These are phyloP conservation scores for Dendrocincla tyrannina DNA, from an alignment of 2,797 vertebrate species.

Conservation along the genomic window DNA sequence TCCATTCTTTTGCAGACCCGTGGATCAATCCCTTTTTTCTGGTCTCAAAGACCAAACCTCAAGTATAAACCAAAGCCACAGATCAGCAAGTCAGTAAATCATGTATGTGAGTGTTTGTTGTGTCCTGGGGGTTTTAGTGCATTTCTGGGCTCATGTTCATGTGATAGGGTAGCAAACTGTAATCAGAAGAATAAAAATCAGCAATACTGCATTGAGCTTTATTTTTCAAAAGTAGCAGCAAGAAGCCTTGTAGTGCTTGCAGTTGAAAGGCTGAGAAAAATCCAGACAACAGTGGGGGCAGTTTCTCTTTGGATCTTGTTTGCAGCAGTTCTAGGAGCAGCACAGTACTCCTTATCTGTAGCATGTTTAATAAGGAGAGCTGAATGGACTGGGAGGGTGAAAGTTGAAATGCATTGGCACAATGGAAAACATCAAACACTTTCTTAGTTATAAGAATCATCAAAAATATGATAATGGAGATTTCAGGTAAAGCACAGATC, in stretches of 20 bases:
- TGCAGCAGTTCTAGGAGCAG: background rate
- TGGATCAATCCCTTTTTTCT: constrained; percentile 96
- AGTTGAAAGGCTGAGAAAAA: background rate
- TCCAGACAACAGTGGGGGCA: background rate
- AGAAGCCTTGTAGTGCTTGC: background rate
- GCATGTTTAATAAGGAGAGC: background rate
- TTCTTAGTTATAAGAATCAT: background rate
- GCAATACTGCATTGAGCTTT: background rate
- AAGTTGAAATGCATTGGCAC: background rate
- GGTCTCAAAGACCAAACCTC: constrained; percentile 96
- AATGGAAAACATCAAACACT: background rate
- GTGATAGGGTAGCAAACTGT: background rate
- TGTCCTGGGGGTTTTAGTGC: background rate
- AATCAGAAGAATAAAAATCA: background rate
- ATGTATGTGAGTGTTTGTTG: constrained; percentile 79
- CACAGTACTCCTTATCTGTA: background rate
- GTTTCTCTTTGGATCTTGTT: background rate
- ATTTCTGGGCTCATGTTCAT: background rate
- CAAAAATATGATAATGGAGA: background rate
- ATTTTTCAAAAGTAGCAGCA: background rate
- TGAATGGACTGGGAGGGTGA: background rate
- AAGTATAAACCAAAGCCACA: constrained; percentile 95
- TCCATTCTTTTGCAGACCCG: constrained; percentile 82
- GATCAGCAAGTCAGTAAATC: constrained; percentile 93
- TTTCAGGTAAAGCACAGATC: background rate